A percentile compares a stretch with the other conserved stretches of the same genome.
Evolutionary conservation across 1,140 invertebrate species (phyloP).

Genomic region (Apis dorsata): DNA sequence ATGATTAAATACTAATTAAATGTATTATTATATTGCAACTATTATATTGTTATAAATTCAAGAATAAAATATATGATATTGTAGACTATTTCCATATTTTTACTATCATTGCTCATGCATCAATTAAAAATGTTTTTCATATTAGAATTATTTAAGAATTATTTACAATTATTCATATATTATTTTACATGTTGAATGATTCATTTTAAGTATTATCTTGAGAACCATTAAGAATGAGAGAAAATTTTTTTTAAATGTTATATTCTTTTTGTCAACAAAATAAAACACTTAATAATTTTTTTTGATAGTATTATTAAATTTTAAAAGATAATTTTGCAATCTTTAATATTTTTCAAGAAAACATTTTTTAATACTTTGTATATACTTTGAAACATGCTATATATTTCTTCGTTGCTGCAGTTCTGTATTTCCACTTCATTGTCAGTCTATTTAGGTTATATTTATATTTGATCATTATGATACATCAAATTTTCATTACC

Average conservation of each 20-base stretch:
- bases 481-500: neutral
- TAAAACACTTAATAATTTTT: neutral
- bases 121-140: neutral
- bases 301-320: too few relatives aligned
- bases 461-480: neutral
- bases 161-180: neutral
- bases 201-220: neutral
- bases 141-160: too few relatives aligned
- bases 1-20: neutral
- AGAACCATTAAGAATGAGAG: neutral
- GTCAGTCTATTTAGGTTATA: neutral
- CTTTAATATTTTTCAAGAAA: neutral
- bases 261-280: neutral
- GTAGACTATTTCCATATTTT: neutral
- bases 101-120: neutral
- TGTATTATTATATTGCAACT: neutral
- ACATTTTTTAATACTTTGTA: neutral
- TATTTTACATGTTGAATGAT: neutral
- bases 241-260: neutral
- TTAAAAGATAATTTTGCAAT: neutral
- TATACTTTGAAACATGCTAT: too few relatives aligned
- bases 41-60: neutral
- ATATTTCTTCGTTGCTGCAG: too few relatives aligned
- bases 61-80: neutral
- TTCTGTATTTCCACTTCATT: neutral